These are phyloP conservation scores for Prinia subflava DNA, from an alignment of 2,113 vertebrate species.

Conservation along the genomic window DNA sequence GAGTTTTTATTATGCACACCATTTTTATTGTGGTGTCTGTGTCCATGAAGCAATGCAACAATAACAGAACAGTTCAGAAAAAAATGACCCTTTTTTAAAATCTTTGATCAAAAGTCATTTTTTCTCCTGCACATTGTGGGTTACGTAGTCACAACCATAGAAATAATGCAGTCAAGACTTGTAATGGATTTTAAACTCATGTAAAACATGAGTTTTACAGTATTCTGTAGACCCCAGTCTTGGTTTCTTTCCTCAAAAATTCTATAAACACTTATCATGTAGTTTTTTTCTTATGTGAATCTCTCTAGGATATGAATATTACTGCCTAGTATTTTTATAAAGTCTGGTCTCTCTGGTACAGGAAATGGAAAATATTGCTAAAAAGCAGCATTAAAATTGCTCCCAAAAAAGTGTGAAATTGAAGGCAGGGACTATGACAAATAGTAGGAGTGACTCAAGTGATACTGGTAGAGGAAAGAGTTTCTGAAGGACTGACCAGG, in stretches of 20 bases:
- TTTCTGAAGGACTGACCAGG: neutral
- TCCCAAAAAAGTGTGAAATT: neutral
- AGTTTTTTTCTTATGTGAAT: neutral
- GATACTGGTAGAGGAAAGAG: neutral
- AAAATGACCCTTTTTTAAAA: fast-evolving
- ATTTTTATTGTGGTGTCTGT: neutral
- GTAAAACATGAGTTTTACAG: neutral
- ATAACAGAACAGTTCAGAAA: neutral
- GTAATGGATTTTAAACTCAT: neutral
- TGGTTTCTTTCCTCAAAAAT: neutral
- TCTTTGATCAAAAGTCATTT: neutral
- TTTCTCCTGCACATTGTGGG: neutral
- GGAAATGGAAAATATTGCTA: neutral
- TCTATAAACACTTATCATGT: neutral
- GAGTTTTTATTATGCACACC: neutral
- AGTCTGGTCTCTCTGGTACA: neutral
- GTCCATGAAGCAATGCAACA: neutral
- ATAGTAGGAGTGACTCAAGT: neutral
- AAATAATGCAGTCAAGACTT: neutral
- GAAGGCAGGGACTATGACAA: neutral
- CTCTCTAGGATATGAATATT: neutral
- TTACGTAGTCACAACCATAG: neutral
- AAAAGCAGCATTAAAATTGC: neutral
- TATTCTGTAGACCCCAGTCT: neutral
- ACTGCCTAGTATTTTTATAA: neutral